Evolutionary conservation across 2,113 vertebrate genomes (phyloP).

Genomic region (Myocastor coypus): DNA sequence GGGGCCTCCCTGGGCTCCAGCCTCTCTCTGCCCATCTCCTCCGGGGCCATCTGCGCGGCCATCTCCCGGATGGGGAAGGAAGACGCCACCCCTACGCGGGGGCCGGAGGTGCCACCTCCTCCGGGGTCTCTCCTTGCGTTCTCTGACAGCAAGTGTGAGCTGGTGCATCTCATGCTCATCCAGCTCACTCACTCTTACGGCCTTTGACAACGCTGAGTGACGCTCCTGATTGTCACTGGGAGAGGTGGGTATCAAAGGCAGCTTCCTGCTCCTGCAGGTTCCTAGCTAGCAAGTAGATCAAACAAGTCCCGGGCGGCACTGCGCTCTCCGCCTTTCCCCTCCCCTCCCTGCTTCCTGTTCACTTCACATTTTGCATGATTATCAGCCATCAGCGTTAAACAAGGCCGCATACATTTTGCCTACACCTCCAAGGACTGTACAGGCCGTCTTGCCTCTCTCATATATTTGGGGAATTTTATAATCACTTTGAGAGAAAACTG

Average conservation of each 20-base stretch:
- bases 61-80: background rate
- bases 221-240: background rate
- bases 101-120: accelerated
- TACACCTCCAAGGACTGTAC: background rate
- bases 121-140: background rate
- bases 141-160: background rate
- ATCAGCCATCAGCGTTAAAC: background rate
- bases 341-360: background rate
- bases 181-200: slow-evolving; percentile 11
- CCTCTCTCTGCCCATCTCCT: background rate
- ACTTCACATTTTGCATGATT: slow-evolving; percentile 30
- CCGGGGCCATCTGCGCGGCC: background rate
- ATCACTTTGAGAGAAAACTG: background rate
- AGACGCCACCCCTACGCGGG: background rate
- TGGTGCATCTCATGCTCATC: background rate
- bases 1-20: background rate
- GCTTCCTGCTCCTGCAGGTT: background rate
- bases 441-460: accelerated
- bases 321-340: slow-evolving; percentile 11
- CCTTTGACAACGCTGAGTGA: background rate
- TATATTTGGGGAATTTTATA: background rate
- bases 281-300: background rate
- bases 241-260: background rate
- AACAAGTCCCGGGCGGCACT: background rate
- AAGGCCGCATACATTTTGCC: background rate